Evolutionary conservation across 2,113 vertebrate genomes (phyloP).

Genomic region (Sardina pilchardus): DNA sequence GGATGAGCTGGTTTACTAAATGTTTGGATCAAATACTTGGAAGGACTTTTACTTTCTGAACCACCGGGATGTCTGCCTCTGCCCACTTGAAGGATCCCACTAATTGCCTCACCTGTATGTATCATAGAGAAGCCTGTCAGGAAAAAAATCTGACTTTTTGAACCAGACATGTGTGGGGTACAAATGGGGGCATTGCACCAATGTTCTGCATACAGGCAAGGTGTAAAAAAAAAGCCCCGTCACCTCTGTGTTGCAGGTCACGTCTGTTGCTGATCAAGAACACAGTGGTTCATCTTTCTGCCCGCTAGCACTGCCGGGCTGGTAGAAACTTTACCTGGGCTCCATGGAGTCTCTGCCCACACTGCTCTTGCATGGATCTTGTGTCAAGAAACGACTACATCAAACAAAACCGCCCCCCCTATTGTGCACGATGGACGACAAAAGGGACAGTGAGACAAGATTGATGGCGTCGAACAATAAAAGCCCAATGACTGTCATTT

Average conservation of each 20-base stretch:
- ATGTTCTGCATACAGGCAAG: neutral
- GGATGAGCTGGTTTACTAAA: too few species aligned
- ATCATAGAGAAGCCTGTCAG: neutral
- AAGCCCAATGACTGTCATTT: conserved; percentile 45
- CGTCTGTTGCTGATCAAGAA: neutral
- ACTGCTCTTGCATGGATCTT: conserved; percentile 22
- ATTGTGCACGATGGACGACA: conserved; percentile 41
- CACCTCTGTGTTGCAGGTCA: conserved; percentile 1
- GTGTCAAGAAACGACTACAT: conserved; percentile 33
- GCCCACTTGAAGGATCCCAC: neutral
- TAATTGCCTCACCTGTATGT: neutral
- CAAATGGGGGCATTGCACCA: neutral
- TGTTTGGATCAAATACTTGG: too few species aligned
- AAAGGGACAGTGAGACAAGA: conserved; percentile 42
- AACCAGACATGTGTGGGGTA: neutral
- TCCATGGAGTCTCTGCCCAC: conserved; percentile 9
- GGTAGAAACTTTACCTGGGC: conserved; percentile 16
- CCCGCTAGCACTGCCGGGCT: neutral
- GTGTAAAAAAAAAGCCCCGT: neutral
- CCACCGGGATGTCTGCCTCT: too few species aligned
- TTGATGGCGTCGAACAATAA: conserved; percentile 38
- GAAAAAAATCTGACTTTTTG: neutral
- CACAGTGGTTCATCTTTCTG: neutral
- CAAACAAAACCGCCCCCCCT: conserved; percentile 41
- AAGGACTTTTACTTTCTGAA: too few species aligned